These are phyloP conservation scores for Anolis sagrei DNA, from an alignment of 2,113 vertebrate genomes.

Conservation along the genomic window DNA sequence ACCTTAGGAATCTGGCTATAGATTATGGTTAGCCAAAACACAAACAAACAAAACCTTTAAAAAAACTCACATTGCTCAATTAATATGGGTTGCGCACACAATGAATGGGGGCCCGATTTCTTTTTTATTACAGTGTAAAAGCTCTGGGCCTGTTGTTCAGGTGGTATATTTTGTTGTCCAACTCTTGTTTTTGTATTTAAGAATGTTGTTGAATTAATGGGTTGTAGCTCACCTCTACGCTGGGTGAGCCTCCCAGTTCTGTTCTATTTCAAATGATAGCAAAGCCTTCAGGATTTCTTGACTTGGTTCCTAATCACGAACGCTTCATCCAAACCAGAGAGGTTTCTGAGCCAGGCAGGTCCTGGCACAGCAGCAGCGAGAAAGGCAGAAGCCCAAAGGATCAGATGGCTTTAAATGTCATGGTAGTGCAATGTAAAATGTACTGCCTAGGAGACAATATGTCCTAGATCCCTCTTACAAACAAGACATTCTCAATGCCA, in stretches of 20 bases:
- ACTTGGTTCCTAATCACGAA: slow-evolving; percentile 15
- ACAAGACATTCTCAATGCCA: not conserved
- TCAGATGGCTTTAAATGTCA: slow-evolving; percentile 74
- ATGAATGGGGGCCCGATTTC: not conserved
- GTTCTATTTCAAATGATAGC: not conserved
- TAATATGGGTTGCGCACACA: not conserved
- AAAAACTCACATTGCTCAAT: not conserved
- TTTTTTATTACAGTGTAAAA: not conserved
- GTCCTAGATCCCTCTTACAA: slow-evolving; percentile 30
- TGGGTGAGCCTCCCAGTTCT: not conserved
- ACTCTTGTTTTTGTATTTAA: not conserved
- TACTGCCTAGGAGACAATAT: slow-evolving; percentile 40
- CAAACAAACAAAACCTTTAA: not conserved
- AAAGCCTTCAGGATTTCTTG: not conserved
- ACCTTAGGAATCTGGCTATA: too few relatives aligned
- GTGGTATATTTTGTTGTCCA: not conserved
- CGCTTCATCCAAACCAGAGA: slow-evolving; percentile 36
- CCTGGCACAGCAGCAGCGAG: slow-evolving; percentile 50
- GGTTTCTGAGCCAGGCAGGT: slow-evolving; percentile 51
- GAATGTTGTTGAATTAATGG: slow-evolving; percentile 43
- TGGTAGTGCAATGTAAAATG: slow-evolving; percentile 59
- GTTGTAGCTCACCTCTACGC: not conserved
- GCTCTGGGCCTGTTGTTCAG: rapidly evolving
- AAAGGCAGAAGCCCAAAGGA: slow-evolving; percentile 64
- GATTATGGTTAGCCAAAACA: too few relatives aligned